Conservation (phyloP, 2,797 vertebrate species). For the Sebastes paucispinis region DNA sequence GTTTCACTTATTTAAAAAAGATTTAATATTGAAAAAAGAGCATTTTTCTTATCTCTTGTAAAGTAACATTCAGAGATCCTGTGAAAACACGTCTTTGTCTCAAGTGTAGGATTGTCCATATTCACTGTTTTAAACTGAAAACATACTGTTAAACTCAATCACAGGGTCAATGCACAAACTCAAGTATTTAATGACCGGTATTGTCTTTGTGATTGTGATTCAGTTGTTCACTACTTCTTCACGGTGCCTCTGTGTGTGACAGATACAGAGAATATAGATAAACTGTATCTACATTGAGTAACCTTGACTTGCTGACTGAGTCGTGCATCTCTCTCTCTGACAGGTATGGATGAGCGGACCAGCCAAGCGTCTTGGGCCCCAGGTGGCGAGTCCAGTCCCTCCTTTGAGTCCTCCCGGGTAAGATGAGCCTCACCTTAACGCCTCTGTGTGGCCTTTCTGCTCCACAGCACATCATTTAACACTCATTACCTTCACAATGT, state of each 20-base stretch:
- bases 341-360: slow-evolving; percentile 96
- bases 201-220: background rate
- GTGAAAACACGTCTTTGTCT: background rate
- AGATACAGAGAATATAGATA: background rate
- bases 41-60: background rate
- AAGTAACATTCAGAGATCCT: background rate
- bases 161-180: background rate
- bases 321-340: slow-evolving; percentile 74
- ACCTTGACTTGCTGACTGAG: slow-evolving; percentile 60
- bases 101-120: background rate
- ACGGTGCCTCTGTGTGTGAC: background rate
- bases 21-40: background rate
- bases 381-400: slow-evolving; percentile 92
- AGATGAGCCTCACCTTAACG: slow-evolving; percentile 74
- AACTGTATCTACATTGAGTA: slow-evolving; percentile 10
- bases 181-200: background rate
- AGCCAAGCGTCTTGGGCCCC: slow-evolving; percentile 91
- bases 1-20: background rate
- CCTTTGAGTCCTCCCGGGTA: slow-evolving; percentile 95
- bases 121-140: background rate
- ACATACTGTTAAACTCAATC: background rate
- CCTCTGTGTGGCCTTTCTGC: slow-evolving; percentile 67
- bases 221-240: background rate
- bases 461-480: slow-evolving; percentile 70
- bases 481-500: slow-evolving; percentile 65